Evolutionary conservation across 2,888 invertebrate species (phyloP).

Genomic region (Loripinus fragilis): DNA sequence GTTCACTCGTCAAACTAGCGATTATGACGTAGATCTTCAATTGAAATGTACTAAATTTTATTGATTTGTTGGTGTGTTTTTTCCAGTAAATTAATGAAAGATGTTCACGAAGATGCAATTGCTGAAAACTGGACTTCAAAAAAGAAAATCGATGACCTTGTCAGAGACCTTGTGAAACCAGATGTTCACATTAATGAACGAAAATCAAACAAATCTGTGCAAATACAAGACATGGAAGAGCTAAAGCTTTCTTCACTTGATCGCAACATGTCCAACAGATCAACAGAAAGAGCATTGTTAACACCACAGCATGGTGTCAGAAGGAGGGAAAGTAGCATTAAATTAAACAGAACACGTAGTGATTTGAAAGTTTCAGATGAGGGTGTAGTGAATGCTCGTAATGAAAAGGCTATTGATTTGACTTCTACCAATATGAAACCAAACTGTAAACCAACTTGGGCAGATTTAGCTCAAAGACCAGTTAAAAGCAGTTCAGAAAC

Average conservation of each 20-base stretch:
- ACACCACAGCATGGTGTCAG: neutral
- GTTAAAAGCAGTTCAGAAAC: too few relatives aligned
- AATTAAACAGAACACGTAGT: neutral
- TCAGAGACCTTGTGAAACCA: neutral
- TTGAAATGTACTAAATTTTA: too few relatives aligned
- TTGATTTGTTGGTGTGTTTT: too few relatives aligned
- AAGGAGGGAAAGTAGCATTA: neutral
- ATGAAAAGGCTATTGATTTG: too few relatives aligned
- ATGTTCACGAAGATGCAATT: slow-evolving; percentile 51
- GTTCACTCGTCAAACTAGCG: too few relatives aligned
- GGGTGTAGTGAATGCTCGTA: neutral
- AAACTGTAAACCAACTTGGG: neutral
- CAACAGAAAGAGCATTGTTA: neutral
- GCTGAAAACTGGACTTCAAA: slow-evolving; percentile 53
- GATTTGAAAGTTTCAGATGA: neutral
- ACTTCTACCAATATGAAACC: neutral
- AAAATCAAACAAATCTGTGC: neutral
- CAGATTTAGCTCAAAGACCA: neutral
- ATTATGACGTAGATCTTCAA: too few relatives aligned
- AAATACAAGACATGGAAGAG: neutral
- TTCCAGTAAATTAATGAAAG: slow-evolving; percentile 48
- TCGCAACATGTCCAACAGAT: neutral
- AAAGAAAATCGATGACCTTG: neutral
- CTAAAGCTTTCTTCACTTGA: neutral
- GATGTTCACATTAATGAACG: neutral